Percentiles rank a stretch among this genome's conserved stretches.
Evolutionary conservation across 2,113 vertebrate genomes (phyloP).

Genomic region (Dendrocopos noguchii): DNA sequence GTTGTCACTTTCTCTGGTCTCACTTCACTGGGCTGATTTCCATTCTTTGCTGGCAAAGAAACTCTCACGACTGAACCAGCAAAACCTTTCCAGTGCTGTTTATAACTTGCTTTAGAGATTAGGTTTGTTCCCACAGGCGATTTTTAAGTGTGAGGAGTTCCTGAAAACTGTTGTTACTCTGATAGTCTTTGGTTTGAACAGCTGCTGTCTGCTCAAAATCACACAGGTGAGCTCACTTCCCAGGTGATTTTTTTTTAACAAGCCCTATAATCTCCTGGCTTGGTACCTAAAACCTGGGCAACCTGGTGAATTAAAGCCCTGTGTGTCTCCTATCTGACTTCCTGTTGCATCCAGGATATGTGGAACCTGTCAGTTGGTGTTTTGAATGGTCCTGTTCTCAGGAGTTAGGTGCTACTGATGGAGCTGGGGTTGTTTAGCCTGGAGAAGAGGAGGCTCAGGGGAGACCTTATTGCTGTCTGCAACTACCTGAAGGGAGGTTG

Average conservation of each 20-base stretch:
- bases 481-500: too few relatives aligned
- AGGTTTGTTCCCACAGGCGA: background rate
- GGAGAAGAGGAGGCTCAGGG: too few relatives aligned
- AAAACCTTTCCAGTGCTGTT: background rate
- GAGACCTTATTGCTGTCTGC: too few relatives aligned
- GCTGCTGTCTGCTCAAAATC: background rate
- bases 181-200: background rate
- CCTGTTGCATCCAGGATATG: fast-evolving
- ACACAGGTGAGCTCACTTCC: background rate
- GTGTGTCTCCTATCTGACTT: too few relatives aligned
- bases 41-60: background rate
- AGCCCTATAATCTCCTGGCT: background rate
- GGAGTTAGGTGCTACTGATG: background rate
- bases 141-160: background rate
- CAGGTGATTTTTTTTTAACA: background rate
- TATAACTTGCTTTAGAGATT: background rate
- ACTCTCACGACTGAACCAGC: background rate
- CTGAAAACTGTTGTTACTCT: background rate
- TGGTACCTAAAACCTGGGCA: background rate
- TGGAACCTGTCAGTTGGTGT: fast-evolving
- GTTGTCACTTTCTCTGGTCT: background rate
- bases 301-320: background rate
- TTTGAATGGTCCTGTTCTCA: background rate
- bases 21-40: background rate
- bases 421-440: too few relatives aligned